Evolutionary conservation across 2,797 vertebrate species (phyloP), one percentile per base, ranked within the genome.

Genomic region (Hybognathus amarus): DNA sequence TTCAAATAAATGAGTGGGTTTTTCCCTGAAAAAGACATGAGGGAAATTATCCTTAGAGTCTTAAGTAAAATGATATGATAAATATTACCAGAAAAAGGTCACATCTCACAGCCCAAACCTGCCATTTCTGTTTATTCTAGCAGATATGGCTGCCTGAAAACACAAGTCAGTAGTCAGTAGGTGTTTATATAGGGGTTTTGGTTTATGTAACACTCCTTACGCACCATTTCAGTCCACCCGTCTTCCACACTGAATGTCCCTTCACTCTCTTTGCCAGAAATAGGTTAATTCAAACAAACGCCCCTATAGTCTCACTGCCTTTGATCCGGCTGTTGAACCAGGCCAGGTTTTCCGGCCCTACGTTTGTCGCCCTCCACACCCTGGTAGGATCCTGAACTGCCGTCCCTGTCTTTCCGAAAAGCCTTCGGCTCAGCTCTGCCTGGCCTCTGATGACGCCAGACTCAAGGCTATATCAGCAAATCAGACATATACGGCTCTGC

Each of bases 391-490:
- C 50, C 74, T 71, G 40, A 82, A 84, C 76, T n/a, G 47, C 83
- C 15, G 71, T 45, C 70, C 74, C 71, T 74, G 84, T 79, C 38
- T 77, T 45, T 30, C 27, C 70, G 10, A 56, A 79, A 79, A 47
- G 75, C 64, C 77, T 66, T 66, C 52, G 45, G 78, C 50, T 68
- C n/a, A 18, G 56, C 69, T 50, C 56, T 82, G 63, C 30, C 80
- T 38, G 27, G 24, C 13, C 42, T 33, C 24, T 30, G 47, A 74
- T 74, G 45, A 74, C 70, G 79, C 78, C 84, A 50, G 69, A 63
- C 78, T 81, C 83, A 87, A 85, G 85, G 84, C 80, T 85, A 82
- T 13, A 42, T 71, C 81, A 84, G 85, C 71, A 85, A 86, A 83
- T 87, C 80, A 50, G 77, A 74, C 36, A 36, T 70, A 67, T 67